These are phyloP conservation scores for Leptinotarsa rubiginosa DNA, from an alignment of 2,888 invertebrate species.

Conservation along the genomic window DNA sequence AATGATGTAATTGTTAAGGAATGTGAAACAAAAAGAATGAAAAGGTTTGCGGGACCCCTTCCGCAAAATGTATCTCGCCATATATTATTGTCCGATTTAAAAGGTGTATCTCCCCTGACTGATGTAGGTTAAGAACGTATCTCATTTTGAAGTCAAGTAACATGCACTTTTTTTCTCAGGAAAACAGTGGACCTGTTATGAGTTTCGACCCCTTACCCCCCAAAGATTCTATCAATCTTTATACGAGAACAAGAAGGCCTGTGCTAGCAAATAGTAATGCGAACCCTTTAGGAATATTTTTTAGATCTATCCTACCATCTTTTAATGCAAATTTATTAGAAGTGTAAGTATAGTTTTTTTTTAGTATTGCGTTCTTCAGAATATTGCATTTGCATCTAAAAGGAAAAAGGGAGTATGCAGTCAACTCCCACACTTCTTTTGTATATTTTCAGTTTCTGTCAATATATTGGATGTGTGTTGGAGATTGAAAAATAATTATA, in stretches of 20 bases:
- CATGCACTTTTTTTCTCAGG: conserved; percentile 50
- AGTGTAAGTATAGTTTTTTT: conserved; percentile 50
- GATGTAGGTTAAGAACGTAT: conserved; percentile 43
- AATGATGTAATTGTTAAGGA: conserved; percentile 73
- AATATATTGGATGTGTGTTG: too few species aligned
- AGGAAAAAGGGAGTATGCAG: too few species aligned
- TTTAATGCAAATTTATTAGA: conserved; percentile 67
- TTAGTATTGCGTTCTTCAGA: too few species aligned
- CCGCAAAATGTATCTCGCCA: conserved; percentile 78
- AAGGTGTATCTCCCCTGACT: conserved; percentile 73
- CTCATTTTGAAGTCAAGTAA: background rate
- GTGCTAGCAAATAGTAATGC: conserved; percentile 53
- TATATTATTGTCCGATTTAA: conserved; percentile 78
- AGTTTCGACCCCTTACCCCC: conserved; percentile 86
- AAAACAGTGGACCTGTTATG: conserved; percentile 71
- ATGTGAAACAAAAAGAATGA: conserved; percentile 72
- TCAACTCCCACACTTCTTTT: too few species aligned
- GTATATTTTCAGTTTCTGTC: too few species aligned
- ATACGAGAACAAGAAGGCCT: conserved; percentile 69
- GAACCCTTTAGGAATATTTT: conserved; percentile 71
- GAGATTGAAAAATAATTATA: too few species aligned
- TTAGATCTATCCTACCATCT: conserved; percentile 79
- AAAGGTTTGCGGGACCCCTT: conserved; percentile 71
- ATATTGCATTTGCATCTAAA: too few species aligned
- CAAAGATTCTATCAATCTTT: conserved; percentile 78